Conservation (phyloP, 2,113 vertebrate species). For the Falco punctatus region DNA sequence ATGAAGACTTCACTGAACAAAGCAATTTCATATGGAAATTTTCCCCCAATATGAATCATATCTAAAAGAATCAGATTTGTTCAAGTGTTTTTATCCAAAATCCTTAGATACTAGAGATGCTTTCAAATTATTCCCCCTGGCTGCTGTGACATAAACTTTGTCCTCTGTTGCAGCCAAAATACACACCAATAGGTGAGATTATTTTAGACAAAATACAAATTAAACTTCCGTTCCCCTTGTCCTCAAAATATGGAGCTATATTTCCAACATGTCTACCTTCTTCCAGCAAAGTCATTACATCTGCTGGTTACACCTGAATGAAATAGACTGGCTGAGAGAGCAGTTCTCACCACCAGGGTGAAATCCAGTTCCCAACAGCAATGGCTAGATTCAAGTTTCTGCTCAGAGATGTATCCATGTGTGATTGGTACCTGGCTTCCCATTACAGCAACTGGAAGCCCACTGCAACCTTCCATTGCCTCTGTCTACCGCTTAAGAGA, state of each 20-base stretch:
- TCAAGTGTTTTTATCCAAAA: background rate
- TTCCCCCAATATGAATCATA: background rate
- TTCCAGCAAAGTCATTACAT: background rate
- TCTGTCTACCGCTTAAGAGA: background rate
- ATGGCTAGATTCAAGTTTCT: background rate
- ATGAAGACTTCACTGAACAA: background rate
- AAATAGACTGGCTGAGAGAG: background rate
- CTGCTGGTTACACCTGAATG: background rate
- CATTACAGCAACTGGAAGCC: background rate
- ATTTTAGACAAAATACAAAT: background rate
- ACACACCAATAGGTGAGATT: background rate
- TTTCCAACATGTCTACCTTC: background rate
- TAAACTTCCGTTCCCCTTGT: background rate
- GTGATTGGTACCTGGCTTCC: background rate
- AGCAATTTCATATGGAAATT: background rate
- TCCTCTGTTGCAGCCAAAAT: background rate
- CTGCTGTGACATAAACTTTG: background rate
- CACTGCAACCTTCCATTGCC: background rate
- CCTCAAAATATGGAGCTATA: background rate
- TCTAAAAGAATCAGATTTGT: background rate
- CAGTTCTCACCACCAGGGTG: background rate
- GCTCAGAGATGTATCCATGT: background rate
- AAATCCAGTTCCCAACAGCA: background rate
- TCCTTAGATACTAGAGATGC: background rate
- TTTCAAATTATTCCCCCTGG: background rate